Percentiles rank a stretch among this genome's conserved stretches.
Conservation (phyloP, 1,140 invertebrate species). For the Lethocerus indicus region DNA sequence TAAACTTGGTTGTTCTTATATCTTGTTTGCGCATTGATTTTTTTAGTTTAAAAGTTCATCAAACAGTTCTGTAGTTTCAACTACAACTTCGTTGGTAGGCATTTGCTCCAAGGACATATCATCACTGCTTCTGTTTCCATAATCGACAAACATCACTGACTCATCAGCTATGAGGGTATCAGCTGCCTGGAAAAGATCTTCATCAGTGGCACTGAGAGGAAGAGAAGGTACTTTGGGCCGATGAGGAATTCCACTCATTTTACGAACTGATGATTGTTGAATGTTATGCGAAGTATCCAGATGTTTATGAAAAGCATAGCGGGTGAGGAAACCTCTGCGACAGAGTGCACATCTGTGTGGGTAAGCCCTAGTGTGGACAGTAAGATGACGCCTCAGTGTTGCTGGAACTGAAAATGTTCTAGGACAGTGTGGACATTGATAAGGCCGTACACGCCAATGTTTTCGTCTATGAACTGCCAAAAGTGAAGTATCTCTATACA, state of each 20-base stretch:
- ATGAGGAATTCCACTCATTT: background rate
- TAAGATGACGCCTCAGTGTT: slow-evolving; percentile 7
- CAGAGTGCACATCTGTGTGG: slow-evolving; percentile 9
- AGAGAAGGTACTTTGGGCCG: slow-evolving; percentile 1
- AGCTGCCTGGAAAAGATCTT: slow-evolving; percentile 14
- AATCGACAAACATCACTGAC: slow-evolving; percentile 10
- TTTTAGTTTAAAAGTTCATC: slow-evolving; percentile 11
- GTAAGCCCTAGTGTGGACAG: slow-evolving; percentile 7
- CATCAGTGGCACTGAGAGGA: slow-evolving; percentile 13
- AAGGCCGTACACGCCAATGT: slow-evolving; percentile 9
- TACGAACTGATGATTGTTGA: background rate
- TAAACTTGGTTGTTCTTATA: too few species aligned
- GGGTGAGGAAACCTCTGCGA: slow-evolving; percentile 8
- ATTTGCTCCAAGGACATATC: slow-evolving; percentile 2
- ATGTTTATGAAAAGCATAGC: slow-evolving; percentile 9
- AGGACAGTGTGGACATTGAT: slow-evolving; percentile 13
- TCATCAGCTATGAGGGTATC: slow-evolving; percentile 13
- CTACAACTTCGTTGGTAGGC: slow-evolving; percentile 13
- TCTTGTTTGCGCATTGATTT: too few species aligned
- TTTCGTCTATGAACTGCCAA: slow-evolving; percentile 12
- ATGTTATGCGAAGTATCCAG: slow-evolving; percentile 4
- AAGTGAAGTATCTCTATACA: slow-evolving; percentile 11
- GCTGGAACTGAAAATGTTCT: slow-evolving; percentile 9
- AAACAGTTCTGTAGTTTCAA: slow-evolving; percentile 15
- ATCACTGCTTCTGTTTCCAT: slow-evolving; percentile 7